Conservation (phyloP, 2,113 vertebrate genomes). For the Lamprotornis superbus region DNA sequence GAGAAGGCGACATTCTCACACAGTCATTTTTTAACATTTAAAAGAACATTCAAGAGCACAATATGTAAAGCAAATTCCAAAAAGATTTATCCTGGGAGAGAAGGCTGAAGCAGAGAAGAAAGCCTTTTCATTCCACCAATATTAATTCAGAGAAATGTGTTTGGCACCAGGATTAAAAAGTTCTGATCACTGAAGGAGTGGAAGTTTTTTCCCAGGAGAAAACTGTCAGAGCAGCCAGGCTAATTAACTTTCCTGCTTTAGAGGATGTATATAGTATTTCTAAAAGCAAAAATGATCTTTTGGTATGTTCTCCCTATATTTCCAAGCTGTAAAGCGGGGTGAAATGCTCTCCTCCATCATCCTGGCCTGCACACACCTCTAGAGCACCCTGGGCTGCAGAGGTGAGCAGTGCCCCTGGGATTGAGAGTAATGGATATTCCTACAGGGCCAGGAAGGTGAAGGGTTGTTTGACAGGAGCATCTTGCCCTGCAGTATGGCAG, state of each 20-base stretch:
- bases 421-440: neutral
- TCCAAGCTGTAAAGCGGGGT: neutral
- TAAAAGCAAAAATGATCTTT: neutral
- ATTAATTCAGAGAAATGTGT: slow-evolving; percentile 17
- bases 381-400: neutral
- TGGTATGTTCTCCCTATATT: neutral
- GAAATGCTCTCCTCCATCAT: neutral
- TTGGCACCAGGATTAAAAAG: slow-evolving; percentile 33
- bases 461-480: neutral
- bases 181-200: slow-evolving; percentile 5
- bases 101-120: slow-evolving; percentile 35
- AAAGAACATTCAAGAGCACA: slow-evolving; percentile 55
- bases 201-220: neutral
- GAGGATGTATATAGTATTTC: neutral
- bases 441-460: neutral
- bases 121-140: slow-evolving; percentile 34
- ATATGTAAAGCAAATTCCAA: slow-evolving; percentile 57
- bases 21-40: slow-evolving; percentile 48
- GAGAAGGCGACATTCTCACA: slow-evolving; percentile 55
- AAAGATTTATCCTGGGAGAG: slow-evolving; percentile 49
- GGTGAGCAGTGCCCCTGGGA: neutral
- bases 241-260: slow-evolving; percentile 19
- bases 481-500: neutral
- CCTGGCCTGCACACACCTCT: rapidly evolving
- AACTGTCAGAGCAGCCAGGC: neutral